Conservation (phyloP, 2,888 invertebrate species). For the Epinotia bilunana region DNA sequence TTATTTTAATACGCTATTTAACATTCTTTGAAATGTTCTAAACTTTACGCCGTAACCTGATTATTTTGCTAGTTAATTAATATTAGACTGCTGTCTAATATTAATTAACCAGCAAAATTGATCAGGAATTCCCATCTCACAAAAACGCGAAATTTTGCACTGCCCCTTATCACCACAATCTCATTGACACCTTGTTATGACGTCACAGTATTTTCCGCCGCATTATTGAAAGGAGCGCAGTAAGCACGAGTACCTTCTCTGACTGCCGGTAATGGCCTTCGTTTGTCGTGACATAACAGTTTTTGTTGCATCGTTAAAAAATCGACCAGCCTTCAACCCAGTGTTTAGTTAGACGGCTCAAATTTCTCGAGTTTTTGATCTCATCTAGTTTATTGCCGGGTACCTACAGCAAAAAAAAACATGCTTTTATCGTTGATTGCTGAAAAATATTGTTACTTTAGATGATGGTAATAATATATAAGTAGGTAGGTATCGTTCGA, state of each 20-base stretch:
- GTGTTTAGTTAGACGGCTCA: neutral
- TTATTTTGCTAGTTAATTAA: neutral
- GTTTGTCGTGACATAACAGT: slow-evolving; percentile 32
- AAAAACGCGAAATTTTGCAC: neutral
- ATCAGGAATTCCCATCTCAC: neutral
- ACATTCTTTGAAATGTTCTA: neutral
- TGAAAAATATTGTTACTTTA: neutral
- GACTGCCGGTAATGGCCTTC: slow-evolving; percentile 21
- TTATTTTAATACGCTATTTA: too few relatives aligned
- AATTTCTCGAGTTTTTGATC: slow-evolving; percentile 1
- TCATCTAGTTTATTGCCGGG: neutral
- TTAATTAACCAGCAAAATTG: too few relatives aligned
- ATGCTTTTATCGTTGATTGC: neutral
- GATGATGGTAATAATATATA: too few relatives aligned
- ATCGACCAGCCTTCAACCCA: slow-evolving; percentile 25
- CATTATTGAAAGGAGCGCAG: neutral
- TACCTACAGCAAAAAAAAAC: neutral
- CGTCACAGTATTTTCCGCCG: neutral
- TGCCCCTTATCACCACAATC: neutral
- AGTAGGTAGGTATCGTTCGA: too few relatives aligned
- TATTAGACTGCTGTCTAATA: too few relatives aligned
- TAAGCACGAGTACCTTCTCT: neutral
- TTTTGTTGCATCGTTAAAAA: slow-evolving; percentile 14
- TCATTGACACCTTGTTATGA: slow-evolving; percentile 7
- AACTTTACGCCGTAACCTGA: neutral